Conservation (phyloP, 2,797 vertebrate genomes). For the Setipinna tenuifilis region DNA sequence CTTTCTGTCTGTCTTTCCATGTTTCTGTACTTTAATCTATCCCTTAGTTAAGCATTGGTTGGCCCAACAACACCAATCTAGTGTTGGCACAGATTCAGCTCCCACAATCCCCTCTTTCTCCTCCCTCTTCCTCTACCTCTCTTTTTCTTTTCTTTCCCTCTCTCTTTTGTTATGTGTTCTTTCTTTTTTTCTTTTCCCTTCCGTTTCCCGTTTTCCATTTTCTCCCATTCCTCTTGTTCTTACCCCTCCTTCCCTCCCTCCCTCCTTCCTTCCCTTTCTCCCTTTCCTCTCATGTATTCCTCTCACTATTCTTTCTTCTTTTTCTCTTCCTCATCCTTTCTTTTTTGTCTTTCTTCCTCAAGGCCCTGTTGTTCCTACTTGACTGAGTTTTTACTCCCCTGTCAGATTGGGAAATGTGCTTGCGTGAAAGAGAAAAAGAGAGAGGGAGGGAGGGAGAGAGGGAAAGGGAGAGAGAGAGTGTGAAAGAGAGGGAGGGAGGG, state of each 20-base stretch:
- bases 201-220: background rate
- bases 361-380: conserved; percentile 11
- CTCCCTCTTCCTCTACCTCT: background rate
- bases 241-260: background rate
- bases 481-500: background rate
- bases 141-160: background rate
- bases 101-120: background rate
- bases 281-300: background rate
- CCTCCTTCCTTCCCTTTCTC: background rate
- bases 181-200: background rate
- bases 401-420: conserved; percentile 7
- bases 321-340: background rate
- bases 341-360: conserved; percentile 5
- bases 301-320: background rate
- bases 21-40: too few species aligned
- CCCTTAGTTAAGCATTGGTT: background rate
- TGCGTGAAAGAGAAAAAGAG: background rate
- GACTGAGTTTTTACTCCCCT: conserved; percentile 1
- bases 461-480: background rate
- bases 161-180: background rate
- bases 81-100: background rate
- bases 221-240: background rate
- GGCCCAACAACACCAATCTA: background rate
- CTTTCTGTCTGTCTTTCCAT: too few species aligned
- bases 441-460: background rate